These are phyloP conservation scores for Acrobasis suavella DNA, from an alignment of 2,888 invertebrate genomes.

Conservation along the genomic window DNA sequence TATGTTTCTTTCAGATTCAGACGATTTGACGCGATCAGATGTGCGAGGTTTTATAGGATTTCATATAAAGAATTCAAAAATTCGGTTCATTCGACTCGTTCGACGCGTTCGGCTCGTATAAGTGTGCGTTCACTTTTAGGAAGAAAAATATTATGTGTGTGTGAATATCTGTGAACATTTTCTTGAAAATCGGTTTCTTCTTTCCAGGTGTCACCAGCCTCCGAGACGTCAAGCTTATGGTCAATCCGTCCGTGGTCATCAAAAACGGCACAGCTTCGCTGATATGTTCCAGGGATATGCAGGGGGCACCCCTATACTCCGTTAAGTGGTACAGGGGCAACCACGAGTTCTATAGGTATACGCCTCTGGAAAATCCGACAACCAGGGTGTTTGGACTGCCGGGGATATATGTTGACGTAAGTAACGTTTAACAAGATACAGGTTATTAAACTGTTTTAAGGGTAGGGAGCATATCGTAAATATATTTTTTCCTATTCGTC, in stretches of 20 bases:
- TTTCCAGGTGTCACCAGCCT: slow-evolving; percentile 84
- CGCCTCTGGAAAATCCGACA: slow-evolving; percentile 87
- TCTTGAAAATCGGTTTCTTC: neutral
- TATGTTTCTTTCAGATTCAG: too few species aligned
- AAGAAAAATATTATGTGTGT: too few species aligned
- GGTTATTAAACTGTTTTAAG: too few species aligned
- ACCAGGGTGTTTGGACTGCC: slow-evolving; percentile 88
- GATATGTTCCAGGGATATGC: slow-evolving; percentile 89
- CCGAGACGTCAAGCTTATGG: slow-evolving; percentile 86
- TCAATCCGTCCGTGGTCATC: slow-evolving; percentile 87
- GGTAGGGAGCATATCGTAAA: too few species aligned
- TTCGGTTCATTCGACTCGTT: too few species aligned
- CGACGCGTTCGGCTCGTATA: too few species aligned
- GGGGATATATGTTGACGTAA: slow-evolving; percentile 92
- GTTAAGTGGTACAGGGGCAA: slow-evolving; percentile 94
- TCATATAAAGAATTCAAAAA: too few species aligned
- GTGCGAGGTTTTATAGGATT: too few species aligned
- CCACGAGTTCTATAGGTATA: slow-evolving; percentile 92
- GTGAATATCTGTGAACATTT: neutral
- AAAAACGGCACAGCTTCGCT: slow-evolving; percentile 86
- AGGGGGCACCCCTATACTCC: slow-evolving; percentile 89
- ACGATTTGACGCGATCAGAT: too few species aligned
- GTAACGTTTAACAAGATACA: too few species aligned
- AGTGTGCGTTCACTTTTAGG: too few species aligned
- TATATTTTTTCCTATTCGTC: too few species aligned